Percentiles rank a stretch among this genome's conserved stretches.
phyloP scores from a whole-genome alignment of 2,113 vertebrate genomes.

The Chionis minor region DNA sequence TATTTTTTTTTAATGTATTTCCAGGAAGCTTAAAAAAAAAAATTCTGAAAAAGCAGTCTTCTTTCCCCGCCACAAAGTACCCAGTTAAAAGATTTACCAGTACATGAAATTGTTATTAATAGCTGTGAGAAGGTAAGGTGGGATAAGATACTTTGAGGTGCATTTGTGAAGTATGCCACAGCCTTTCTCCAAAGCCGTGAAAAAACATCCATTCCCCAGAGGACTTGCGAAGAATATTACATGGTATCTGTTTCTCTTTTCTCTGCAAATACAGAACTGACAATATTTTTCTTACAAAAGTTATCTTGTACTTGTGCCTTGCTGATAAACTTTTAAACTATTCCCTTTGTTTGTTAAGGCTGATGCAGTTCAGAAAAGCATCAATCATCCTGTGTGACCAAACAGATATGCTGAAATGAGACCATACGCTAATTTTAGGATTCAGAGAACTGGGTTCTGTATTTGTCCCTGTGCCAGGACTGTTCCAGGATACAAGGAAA shows the following conservation, averaged over 20 bases:
- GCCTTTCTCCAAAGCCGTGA: neutral
- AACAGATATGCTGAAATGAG: slow-evolving; percentile 46
- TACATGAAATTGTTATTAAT: neutral
- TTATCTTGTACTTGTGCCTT: neutral
- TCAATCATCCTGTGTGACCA: neutral
- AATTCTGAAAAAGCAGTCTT: neutral
- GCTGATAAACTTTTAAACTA: slow-evolving; percentile 12
- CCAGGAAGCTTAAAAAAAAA: neutral
- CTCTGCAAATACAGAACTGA: neutral
- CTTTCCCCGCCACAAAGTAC: neutral
- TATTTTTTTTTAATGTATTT: neutral
- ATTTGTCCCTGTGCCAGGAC: slow-evolving; percentile 21
- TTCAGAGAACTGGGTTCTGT: slow-evolving; percentile 56
- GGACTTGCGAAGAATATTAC: neutral
- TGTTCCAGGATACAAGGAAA: slow-evolving; percentile 35
- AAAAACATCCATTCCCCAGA: neutral
- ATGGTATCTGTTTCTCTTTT: neutral
- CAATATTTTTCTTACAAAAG: neutral
- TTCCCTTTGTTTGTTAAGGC: neutral
- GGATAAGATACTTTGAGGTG: neutral
- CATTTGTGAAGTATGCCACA: neutral
- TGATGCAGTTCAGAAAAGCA: slow-evolving; percentile 7
- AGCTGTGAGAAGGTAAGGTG: neutral
- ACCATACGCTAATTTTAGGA: slow-evolving; percentile 60
- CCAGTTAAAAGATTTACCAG: neutral